Evolutionary conservation across 2,113 vertebrate species (phyloP).

Genomic region (Cygnus buccinator): DNA sequence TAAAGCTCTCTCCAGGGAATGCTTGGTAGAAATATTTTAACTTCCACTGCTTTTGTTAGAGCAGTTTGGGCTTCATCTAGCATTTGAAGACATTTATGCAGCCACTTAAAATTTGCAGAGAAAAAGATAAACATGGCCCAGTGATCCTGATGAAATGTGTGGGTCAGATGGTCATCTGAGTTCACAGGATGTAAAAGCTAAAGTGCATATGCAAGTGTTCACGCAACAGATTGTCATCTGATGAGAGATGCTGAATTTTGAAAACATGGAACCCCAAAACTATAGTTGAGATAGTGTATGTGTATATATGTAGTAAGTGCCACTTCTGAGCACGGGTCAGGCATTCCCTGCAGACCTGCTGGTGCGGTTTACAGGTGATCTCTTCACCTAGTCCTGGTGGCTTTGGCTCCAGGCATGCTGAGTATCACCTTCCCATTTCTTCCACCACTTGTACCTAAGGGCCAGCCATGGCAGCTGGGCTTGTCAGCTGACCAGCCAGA

Average conservation of each 20-base stretch:
- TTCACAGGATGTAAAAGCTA: background rate
- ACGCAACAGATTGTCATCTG: background rate
- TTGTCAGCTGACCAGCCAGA: background rate
- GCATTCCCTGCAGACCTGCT: background rate
- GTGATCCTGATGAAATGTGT: background rate
- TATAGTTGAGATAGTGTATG: background rate
- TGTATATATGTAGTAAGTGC: too few species aligned
- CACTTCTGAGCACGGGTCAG: too few species aligned
- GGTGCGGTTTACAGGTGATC: background rate
- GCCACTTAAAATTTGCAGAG: background rate
- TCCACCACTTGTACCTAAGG: fast-evolving
- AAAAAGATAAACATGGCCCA: background rate
- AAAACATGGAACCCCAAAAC: background rate
- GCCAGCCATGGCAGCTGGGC: background rate
- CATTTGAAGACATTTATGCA: background rate
- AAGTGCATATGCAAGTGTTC: background rate
- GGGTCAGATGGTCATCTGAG: background rate
- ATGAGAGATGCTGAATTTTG: background rate
- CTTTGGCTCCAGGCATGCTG: background rate
- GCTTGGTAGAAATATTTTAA: background rate
- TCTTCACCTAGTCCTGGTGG: background rate
- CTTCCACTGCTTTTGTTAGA: too few species aligned
- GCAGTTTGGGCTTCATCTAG: background rate
- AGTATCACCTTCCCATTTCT: background rate
- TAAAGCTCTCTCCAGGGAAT: background rate